Evolutionary conservation across 1,140 invertebrate species (phyloP), one percentile per base, ranked within the genome.

Genomic region (Rhopalosiphum maidis): DNA sequence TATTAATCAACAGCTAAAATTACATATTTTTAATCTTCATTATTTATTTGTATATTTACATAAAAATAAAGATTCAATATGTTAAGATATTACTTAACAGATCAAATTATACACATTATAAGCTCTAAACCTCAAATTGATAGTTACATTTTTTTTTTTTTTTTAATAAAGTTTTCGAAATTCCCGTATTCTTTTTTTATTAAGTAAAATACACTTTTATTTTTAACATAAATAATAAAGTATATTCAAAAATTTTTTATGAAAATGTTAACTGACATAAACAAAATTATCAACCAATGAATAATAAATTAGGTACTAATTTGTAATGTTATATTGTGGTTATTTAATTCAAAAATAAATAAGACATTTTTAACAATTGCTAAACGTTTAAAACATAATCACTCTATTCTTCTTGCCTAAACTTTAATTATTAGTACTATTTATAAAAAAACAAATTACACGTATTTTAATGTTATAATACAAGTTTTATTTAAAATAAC

Each of bases 131-230:
- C 4, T 68, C 30, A n/a, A n/a, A n/a, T n/a, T n/a, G n/a, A n/a
- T n/a, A n/a, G n/a, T n/a, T 18, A 77, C 30, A 77, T 25, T 18
- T 51, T 77, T 77, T 23, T 68, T 25, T n/a, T 68, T 77, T 54
- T 68, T 77, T 77, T 77, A n/a, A 77, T 77, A 77, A 77, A n/a
- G 60, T 77, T 77, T 77, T n/a, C 30, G n/a, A n/a, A 77, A 35
- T 77, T n/a, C 60, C 15, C 1, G 18, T 77, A n/a, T 77, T 18
- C 15, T 77, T n/a, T 77, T 77, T 77, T 77, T 5, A n/a, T 77
- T n/a, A 77, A 77, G 18, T 18, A 18, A 77, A 77, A 77, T 35
- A 77, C 30, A 77, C 15, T n/a, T 35, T 77, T 77, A 77, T n/a
- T 77, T 77, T n/a, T 77, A 77, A 77, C 30, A 77, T 30, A 35